Evolutionary conservation across 1,140 invertebrate species (phyloP), one percentile per base, ranked within the genome.

Genomic region (Brachionus rotundiformis): DNA sequence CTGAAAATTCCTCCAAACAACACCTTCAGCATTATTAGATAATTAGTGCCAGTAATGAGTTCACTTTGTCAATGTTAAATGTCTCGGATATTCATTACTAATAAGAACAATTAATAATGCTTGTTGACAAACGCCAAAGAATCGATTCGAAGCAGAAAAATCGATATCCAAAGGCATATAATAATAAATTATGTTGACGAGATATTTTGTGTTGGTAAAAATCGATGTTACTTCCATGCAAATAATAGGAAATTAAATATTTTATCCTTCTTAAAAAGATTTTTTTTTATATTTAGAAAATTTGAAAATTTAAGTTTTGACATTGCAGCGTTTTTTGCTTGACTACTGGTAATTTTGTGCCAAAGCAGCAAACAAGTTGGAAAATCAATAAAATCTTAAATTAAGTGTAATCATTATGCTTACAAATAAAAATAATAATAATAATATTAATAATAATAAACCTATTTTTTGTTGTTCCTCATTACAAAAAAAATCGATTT

Each of bases 171-270:
- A 19, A 19, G 47, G 47, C 47, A 27, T 63, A 63, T n/a, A 63
- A 29, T 63, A 63, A 63, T 63, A 63, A 63, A 63, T 63, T 63
- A 63, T 63, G 61, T 63, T 63, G 25, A 29, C 29, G 29, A 63
- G 11, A 33, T 13, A 63, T 31, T 63, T 13, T 11, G 25, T 6
- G 25, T 6, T 63, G 29, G 29, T 11, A 63, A 63, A 63, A 63
- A 63, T 63, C 61, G 61, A 63, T 63, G 61, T 63, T 63, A 29
- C 61, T 63, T 63, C 61, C 61, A 63, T 63, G 25, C 29, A 63
- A 63, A 54, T 16, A 54, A 63, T 29, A 63, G 61, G 61, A 63
- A 63, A 63, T 63, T 63, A 63, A 63, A 63, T 63, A 63, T 63
- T 63, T 63, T 63, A 63, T 63, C 61, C 61, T 63, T 63, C 61